A percentile compares a stretch with the other conserved stretches of the same genome.
Conservation (phyloP, 2,888 invertebrate species). For the Phaedon cochleariae region DNA sequence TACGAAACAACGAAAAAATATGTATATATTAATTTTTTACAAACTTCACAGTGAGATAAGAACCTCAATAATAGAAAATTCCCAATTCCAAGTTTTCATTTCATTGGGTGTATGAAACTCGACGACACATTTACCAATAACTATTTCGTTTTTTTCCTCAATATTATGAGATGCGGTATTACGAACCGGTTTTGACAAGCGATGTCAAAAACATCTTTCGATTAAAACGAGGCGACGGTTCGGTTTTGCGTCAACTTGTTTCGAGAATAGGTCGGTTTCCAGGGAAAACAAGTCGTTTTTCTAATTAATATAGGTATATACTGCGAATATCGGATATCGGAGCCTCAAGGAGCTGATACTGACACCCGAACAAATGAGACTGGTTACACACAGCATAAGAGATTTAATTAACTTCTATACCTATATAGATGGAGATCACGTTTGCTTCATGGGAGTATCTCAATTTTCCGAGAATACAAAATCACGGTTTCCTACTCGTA, state of each 20-base stretch:
- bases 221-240: not conserved
- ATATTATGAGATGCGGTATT: not conserved
- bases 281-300: not conserved
- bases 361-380: slow-evolving; percentile 23
- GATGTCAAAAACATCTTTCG: not conserved
- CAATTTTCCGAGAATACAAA: no score
- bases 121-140: no score
- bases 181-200: not conserved
- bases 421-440: no score
- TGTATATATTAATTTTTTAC: no score
- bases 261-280: not conserved
- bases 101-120: no score
- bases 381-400: not conserved
- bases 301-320: not conserved
- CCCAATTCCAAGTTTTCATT: no score
- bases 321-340: not conserved
- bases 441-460: no score
- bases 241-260: not conserved
- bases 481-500: no score
- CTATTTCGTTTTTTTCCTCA: not conserved
- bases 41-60: no score
- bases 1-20: no score
- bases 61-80: no score
- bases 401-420: not conserved
- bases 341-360: slow-evolving; percentile 21